Conservation (phyloP, 2,113 vertebrate genomes). For the Cyphomyrus plagiostoma region DNA sequence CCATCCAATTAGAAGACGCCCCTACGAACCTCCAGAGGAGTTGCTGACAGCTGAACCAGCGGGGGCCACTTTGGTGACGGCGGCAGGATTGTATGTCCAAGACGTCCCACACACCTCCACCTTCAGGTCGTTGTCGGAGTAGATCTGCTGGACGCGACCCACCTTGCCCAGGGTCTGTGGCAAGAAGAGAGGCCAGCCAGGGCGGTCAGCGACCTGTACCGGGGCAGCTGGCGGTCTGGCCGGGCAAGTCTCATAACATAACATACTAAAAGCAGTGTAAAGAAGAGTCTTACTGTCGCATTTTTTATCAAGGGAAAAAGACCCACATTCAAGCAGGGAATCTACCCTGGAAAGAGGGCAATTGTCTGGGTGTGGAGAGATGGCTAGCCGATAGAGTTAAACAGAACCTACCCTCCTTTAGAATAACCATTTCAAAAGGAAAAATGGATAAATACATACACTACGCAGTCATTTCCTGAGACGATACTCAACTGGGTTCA, state of each 20-base stretch:
- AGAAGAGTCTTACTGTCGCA: neutral
- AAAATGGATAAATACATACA: neutral
- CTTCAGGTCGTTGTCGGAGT: constrained; percentile 97
- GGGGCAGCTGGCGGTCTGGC: neutral
- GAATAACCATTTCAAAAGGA: neutral
- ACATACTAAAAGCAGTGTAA: neutral
- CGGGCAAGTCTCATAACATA: neutral
- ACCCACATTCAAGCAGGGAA: neutral
- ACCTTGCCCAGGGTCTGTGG: constrained; percentile 94
- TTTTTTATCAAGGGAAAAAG: neutral
- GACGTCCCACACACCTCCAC: constrained; percentile 98
- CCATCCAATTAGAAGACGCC: neutral
- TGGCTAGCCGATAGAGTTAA: neutral
- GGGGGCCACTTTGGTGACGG: constrained; percentile 94
- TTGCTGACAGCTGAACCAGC: constrained; percentile 94
- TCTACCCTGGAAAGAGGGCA: neutral
- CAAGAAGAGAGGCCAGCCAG: neutral
- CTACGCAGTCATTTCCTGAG: neutral
- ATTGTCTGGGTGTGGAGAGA: neutral
- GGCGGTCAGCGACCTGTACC: neutral
- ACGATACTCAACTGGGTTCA: neutral
- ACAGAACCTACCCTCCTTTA: neutral
- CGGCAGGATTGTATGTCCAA: constrained; percentile 97
- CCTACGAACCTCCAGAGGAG: constrained; percentile 83
- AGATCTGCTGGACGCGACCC: constrained; percentile 96